A percentile compares a stretch with the other conserved stretches of the same genome.
Evolutionary conservation across 1,140 invertebrate species (phyloP).

Genomic region (Anthonomus grandis): DNA sequence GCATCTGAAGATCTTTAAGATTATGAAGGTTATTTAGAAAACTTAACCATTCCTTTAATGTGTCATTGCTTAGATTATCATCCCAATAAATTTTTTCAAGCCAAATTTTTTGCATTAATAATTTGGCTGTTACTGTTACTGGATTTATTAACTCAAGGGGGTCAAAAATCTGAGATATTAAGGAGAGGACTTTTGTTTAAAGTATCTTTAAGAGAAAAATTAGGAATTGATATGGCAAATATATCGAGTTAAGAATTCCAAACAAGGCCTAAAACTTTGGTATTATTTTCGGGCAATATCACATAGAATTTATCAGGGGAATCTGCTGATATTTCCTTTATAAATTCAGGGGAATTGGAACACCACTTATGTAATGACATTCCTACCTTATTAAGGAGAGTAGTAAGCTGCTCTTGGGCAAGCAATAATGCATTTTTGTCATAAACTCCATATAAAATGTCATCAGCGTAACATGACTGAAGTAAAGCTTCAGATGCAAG

Average conservation of each 20-base stretch:
- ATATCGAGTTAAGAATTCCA: constrained; percentile 4
- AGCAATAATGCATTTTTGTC: neutral
- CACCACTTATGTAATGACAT: constrained; percentile 16
- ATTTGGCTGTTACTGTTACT: constrained; percentile 44
- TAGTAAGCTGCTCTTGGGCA: constrained; percentile 5
- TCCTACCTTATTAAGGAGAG: neutral
- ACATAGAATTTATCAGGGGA: neutral
- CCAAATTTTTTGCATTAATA: constrained; percentile 49
- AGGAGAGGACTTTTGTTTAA: constrained; percentile 9
- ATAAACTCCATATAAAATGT: constrained; percentile 26
- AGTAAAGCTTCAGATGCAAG: constrained; percentile 33
- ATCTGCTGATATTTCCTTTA: neutral
- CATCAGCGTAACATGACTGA: constrained; percentile 18
- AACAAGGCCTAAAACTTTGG: constrained; percentile 11
- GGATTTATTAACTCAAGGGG: constrained; percentile 31
- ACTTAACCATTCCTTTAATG: neutral
- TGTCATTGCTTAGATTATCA: constrained; percentile 24
- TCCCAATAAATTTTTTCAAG: constrained; percentile 44
- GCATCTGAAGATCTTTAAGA: neutral
- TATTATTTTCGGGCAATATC: neutral
- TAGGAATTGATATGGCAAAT: neutral
- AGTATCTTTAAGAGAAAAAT: neutral
- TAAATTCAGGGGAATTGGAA: constrained; percentile 2
- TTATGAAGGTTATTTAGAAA: constrained; percentile 1
- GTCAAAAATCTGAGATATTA: constrained; percentile 11